Percentiles rank a stretch among this genome's conserved stretches.
Evolutionary conservation across 2,113 vertebrate species (phyloP).

Genomic region (Equus przewalskii): DNA sequence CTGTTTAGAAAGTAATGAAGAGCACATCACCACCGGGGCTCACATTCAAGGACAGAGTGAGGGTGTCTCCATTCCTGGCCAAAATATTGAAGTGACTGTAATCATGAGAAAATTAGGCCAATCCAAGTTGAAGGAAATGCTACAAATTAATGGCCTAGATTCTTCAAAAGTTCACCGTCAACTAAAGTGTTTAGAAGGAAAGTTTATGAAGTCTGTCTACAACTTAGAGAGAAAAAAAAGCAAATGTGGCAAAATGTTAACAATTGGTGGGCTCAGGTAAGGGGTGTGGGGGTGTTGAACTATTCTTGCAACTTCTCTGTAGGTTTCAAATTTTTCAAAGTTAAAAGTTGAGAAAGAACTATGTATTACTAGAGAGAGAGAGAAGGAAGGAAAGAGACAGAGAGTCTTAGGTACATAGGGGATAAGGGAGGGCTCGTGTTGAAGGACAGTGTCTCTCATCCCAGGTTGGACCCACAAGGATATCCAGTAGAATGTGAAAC

Average conservation of each 20-base stretch:
- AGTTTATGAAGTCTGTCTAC: background rate
- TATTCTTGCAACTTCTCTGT: slow-evolving; percentile 8
- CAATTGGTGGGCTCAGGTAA: background rate
- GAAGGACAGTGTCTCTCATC: background rate
- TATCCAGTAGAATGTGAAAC: too few species aligned
- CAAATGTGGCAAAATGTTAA: background rate
- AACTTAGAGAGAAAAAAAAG: background rate
- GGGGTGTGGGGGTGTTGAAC: background rate
- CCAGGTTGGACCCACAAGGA: fast-evolving
- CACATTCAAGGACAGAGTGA: too few species aligned
- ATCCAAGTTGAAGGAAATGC: background rate
- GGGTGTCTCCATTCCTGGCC: background rate
- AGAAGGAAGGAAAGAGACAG: background rate
- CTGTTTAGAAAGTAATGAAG: background rate
- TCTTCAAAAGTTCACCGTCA: background rate
- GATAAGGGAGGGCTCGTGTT: background rate
- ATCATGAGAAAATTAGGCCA: background rate
- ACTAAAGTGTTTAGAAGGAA: background rate
- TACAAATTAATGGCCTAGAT: background rate
- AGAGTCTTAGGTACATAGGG: background rate
- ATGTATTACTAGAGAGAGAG: background rate
- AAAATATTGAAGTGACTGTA: background rate
- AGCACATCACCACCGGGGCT: background rate
- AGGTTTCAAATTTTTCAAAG: background rate
- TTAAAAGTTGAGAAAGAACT: background rate